phyloP scores from a whole-genome alignment of 2,113 vertebrate genomes.

The Parus major region DNA sequence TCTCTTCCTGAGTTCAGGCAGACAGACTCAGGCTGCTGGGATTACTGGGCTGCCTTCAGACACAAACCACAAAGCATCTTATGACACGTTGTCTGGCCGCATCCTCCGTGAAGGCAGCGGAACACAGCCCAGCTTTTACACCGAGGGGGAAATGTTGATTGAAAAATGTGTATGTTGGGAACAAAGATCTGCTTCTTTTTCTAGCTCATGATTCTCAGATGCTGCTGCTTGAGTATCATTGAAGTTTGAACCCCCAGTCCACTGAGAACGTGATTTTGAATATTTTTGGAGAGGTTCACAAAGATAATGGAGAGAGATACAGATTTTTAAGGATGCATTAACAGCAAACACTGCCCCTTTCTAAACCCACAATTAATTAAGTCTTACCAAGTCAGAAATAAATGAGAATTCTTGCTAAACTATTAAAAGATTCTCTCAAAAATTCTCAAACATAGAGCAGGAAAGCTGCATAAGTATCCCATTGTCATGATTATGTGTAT shows the following conservation, averaged over 20 bases:
- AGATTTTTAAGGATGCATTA: neutral
- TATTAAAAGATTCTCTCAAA: neutral
- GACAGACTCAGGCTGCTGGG: neutral
- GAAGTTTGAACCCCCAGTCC: neutral
- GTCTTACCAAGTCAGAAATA: neutral
- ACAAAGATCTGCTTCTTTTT: conserved; percentile 45
- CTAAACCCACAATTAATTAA: neutral
- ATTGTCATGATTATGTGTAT: neutral
- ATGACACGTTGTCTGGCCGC: conserved; percentile 17
- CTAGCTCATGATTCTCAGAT: conserved; percentile 48
- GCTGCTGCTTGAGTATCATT: neutral
- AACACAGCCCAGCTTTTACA: conserved; percentile 11
- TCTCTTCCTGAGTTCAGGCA: neutral
- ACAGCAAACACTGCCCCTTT: neutral
- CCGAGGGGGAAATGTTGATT: neutral
- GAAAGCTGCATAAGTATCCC: neutral
- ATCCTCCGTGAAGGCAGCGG: neutral
- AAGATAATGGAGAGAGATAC: neutral
- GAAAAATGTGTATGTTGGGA: neutral
- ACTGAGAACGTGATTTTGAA: neutral
- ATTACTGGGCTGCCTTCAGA: conserved; percentile 12
- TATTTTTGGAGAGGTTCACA: neutral
- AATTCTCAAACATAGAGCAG: neutral
- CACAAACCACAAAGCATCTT: conserved; percentile 49
- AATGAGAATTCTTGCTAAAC: neutral